Base-by-base conservation (phyloP, 2,113 vertebrate species). In the Enhydra lutris region DNA sequence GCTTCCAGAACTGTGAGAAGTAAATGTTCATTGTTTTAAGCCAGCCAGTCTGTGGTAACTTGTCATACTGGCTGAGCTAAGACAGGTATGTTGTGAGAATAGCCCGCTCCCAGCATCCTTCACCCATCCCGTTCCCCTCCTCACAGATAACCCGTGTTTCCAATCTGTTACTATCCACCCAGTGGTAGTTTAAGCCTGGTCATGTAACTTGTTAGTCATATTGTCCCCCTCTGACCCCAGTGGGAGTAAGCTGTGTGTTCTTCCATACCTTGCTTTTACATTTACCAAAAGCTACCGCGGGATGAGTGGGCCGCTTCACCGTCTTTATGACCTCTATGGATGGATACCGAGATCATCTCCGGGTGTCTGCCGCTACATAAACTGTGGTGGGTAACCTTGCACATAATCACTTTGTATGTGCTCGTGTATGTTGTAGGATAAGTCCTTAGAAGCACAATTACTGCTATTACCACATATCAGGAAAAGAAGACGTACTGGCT, bases 371-470 rank as follows among this genome's bases (percentile, higher is more conserved):
- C 52, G 17, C 18, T 55, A 6, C 52, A 18, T 55, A 55, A 55
- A 55, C 52, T 17, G 52, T 52, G 52, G 52, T 6, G 52, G 52
- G 5, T 55, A 55, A 1, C 52, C 52, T 55, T 55, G 52, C 52
- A 18, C 52, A 18, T 18, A 18, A 18, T 55, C 52, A 82, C 47
- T 88, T 88, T 89, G 31, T 78, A 29, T 17, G 36, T 45, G 31
- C 69, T 79, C n/a, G 5, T 7, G 15, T 88, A 21, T 52, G 36
- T 83, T 0, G 15, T 73, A 84, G 15, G 31, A 18, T 92, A 94
- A 79, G 31, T 92, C 61, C 67, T 97, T 87, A 61, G 81, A 87
- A 67, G 65, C 59, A 69, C 59, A 94, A 63, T 71, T n/a, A 85
- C 17, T 71, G 6, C 21, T 79, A 15, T 24, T 87, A n/a, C 42